Conservation (phyloP, 2,113 vertebrate genomes). For the Grallaria varia region DNA sequence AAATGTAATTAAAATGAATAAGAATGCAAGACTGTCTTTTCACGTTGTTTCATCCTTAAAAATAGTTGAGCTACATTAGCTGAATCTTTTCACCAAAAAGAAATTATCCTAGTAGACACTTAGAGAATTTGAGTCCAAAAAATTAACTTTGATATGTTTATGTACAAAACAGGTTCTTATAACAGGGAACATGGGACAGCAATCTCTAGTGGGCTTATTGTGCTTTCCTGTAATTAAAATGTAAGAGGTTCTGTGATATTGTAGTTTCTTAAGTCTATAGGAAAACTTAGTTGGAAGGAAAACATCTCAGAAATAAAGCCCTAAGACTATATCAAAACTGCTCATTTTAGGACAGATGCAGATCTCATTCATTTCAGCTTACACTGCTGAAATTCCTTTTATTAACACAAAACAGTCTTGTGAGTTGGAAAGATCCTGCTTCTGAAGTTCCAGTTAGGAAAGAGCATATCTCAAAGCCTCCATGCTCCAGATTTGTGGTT, state of each 20-base stretch:
- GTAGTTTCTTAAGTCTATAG: neutral
- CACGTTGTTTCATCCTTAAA: neutral
- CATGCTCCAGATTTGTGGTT: neutral
- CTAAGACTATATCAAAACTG: neutral
- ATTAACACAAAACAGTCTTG: neutral
- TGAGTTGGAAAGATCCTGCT: neutral
- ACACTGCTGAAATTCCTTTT: neutral
- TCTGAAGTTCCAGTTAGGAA: neutral
- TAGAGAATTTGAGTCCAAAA: neutral
- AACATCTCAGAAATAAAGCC: neutral
- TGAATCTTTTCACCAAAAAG: neutral
- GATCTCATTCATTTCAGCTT: neutral
- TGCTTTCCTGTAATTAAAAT: neutral
- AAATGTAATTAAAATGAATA: constrained; percentile 11
- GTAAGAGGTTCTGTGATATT: neutral
- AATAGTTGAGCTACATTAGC: neutral
- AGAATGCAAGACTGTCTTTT: neutral
- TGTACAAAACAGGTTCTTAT: neutral
- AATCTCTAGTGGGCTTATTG: neutral
- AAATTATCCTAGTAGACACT: neutral
- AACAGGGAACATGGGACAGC: neutral
- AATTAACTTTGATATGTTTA: neutral
- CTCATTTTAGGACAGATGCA: neutral
- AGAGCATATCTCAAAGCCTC: neutral
- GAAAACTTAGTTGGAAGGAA: neutral